Base-by-base conservation (phyloP, 2,888 invertebrate species). In the Ptychoptera albimana region DNA sequence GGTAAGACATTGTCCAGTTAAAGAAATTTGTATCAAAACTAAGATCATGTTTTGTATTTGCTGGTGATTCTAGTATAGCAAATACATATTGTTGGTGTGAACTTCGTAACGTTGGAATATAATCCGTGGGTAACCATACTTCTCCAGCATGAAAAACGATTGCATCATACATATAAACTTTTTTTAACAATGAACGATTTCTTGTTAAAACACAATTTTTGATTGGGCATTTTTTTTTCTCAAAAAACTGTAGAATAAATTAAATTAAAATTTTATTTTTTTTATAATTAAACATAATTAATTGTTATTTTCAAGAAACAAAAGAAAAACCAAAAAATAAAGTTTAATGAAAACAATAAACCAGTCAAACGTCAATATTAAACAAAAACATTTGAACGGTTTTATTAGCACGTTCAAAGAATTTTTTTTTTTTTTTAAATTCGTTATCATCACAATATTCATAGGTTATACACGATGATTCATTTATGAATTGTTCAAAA, bases 1-100 rank as follows among this genome's bases (percentile, higher is more conserved):
- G 63, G 53, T 74, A 73, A 1, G 69, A 72, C 70, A 74, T 72
- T 2, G 74, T 74, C 48, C 68, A 55, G 52, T 75, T 75, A 50
- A 69, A 78, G 46, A 74, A 72, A 31, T 60, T 50, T 8, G 57
- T 52, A 37, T 64, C 61, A 39, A 60, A 55, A 23, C 50, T 50
- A 8, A 65, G 51, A 2, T 53, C 45, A 45, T 62, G 62, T 43
- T 62, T 60, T 0, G 64, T 63, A 49, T 63, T 60, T 0, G 60
- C 59, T 4, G 64, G 65, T 2, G 64, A 55, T 52, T 74, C 74
- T 53, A 70, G 57, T 34, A 65, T 56, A 1, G 66, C 63, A 49
- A 68, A 73, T 2, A 74, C 60, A 52, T 74, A 74, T n/a, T 54
- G 50, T 54, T 75, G 74, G 9, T 58, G 42, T 0, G 55, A 45